Evolutionary conservation across 2,113 vertebrate genomes (phyloP).

Genomic region (Hyperopisus bebe): DNA sequence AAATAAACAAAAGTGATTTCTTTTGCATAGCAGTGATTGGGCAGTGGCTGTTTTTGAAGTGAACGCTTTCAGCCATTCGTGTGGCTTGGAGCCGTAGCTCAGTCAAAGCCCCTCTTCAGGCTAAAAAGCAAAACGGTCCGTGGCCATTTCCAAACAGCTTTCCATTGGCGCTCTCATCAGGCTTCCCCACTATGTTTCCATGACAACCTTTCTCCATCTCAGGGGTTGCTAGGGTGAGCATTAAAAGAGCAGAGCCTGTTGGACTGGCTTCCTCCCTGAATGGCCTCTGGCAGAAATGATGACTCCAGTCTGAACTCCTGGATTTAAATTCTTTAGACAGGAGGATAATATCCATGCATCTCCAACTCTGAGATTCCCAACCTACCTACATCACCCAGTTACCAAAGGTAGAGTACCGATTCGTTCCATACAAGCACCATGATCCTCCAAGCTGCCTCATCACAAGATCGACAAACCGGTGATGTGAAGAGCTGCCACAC

Average conservation of each 20-base stretch:
- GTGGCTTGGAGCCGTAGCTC: neutral
- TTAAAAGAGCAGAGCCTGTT: constrained; percentile 65
- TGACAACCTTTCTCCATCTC: constrained; percentile 59
- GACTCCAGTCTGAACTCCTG: constrained; percentile 15
- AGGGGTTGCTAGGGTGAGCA: constrained; percentile 59
- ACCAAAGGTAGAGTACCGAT: neutral
- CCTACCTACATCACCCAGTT: neutral
- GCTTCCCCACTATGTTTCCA: constrained; percentile 44
- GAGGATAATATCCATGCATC: neutral
- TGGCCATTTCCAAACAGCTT: neutral
- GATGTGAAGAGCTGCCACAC: neutral
- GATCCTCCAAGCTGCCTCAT: neutral
- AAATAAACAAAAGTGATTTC: neutral
- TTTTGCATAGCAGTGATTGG: neutral
- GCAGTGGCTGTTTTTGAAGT: neutral
- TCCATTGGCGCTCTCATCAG: neutral
- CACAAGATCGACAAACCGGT: neutral
- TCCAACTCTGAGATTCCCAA: neutral
- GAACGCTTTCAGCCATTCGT: neutral
- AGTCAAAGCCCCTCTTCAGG: neutral
- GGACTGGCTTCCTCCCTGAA: constrained; percentile 54
- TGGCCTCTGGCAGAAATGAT: constrained; percentile 38
- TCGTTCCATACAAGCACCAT: neutral
- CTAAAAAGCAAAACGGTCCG: neutral
- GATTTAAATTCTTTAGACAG: neutral